Base-by-base conservation (phyloP, 2,113 vertebrate genomes). In the Semnornis frantzii region DNA sequence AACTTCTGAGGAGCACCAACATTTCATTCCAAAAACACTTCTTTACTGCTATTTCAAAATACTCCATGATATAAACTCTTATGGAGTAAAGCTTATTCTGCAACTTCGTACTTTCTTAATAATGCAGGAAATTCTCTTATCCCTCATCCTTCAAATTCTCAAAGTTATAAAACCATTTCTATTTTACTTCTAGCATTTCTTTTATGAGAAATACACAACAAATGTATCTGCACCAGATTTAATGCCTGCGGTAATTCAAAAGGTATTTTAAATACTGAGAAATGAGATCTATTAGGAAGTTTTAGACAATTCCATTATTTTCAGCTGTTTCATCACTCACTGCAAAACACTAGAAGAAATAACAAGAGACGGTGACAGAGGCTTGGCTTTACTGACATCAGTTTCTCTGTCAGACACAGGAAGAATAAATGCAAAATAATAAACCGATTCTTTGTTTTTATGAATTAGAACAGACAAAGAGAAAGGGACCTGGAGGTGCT, bases 291-390 rank as follows among this genome's bases (percentile, higher is more conserved):
- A 68, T 74, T 64, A 84, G 31, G 19, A 15, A 54, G 24, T 21
- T 88, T 66, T 28, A 90, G 37, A 86, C 31, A 82, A 92, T 66
- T 79, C 30, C 69, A 30, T 50, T 86, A 72, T 78, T 95, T 89
- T 54, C 27, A 84, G 71, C 15, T 17, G 12, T 82, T 92, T 84
- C 54, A 70, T 79, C 54, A 74, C 18, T 80, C 63, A 30, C 27
- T 81, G 59, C 34, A 82, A 92, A 79, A 10, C 66, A 70, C 76
- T 78, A 90, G 34, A 68, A 78, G 60, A 77, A 91, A 90, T 65
- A 91, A 85, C 3, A 15, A 62, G 42, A 42, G 42, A 42, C 82
- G 30, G 64, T 25, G 12, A 66, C 20, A 82, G n/a, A 72, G 64
- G 64, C 46, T 90, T 92, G 37, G 73, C 52, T 85, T 84, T 33